Percentiles rank a stretch among this genome's conserved stretches.
These are phyloP conservation scores for Erinaceus europaeus DNA, from an alignment of 2,113 vertebrate genomes.

Conservation along the genomic window DNA sequence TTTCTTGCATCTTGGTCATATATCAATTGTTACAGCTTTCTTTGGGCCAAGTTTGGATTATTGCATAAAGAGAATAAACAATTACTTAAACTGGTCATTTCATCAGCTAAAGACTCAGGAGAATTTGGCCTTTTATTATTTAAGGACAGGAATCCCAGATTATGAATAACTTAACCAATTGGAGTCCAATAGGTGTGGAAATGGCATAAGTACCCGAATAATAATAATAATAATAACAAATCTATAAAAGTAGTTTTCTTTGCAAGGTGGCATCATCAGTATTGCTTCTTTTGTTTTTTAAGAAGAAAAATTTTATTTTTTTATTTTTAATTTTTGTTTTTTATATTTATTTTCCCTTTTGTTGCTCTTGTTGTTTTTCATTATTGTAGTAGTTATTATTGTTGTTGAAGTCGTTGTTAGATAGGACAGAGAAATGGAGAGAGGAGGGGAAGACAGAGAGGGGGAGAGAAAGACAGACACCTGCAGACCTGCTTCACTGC, in stretches of 20 bases:
- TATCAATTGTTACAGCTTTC: neutral
- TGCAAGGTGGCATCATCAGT: neutral
- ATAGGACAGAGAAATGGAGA: too few species aligned
- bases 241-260: neutral
- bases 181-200: neutral
- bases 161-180: neutral
- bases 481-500: too few species aligned
- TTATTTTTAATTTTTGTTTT: too few species aligned
- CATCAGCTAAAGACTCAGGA: neutral
- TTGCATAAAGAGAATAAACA: neutral
- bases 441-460: too few species aligned
- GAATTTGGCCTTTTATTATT: neutral
- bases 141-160: neutral
- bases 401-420: too few species aligned
- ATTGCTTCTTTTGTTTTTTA: too few species aligned
- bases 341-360: too few species aligned
- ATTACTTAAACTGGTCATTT: neutral
- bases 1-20: neutral
- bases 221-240: neutral
- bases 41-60: neutral
- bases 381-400: too few species aligned
- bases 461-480: too few species aligned
- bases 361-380: too few species aligned
- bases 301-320: too few species aligned
- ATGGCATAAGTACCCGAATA: neutral